Evolutionary conservation across 2,113 vertebrate species (phyloP), one percentile per base, ranked within the genome.

Genomic region (Crotalus viridis): DNA sequence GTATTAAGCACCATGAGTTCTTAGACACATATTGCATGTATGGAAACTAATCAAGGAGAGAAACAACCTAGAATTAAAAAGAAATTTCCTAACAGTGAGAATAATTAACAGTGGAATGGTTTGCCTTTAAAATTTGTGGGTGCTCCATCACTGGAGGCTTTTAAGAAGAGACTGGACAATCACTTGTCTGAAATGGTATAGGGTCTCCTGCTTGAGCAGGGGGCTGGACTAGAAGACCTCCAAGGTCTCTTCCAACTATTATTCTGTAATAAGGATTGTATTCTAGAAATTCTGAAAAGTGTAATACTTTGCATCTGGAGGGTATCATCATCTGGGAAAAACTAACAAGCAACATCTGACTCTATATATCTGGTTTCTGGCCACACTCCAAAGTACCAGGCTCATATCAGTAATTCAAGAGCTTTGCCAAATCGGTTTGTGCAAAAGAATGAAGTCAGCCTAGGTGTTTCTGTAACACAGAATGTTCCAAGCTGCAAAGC

Each of bases 361-460:
- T 87, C 13, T 61, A 86, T 52, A 46, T 57, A 61, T 90, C 52
- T 52, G 7, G 12, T 52, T 61, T 64, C n/a, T 93, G 59, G 92
- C 85, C 59, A 15, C n/a, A 43, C n/a, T 64, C 56, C 74, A 87
- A 61, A 1, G 39, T 61, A 57, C 89, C 89, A 90, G 74, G 55
- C 54, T 93, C 52, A 52, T 64, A 81, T 93, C 86, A 93, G 81
- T 28, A 90, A 61, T 81, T 93, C 55, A 17, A 46, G 46, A 52
- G n/a, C 74, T 64, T 87, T 90, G 74, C 89, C 92, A 93, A 48
- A 93, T 93, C 89, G 54, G 89, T 90, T 93, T 48, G 28, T 87
- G 3, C 46, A 64, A 52, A 90, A 90, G 0, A 87, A 81, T 61
- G 56, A 93, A 93, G 92, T 90, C 88, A 93, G 26, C 74, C 59